Evolutionary conservation across 2,888 invertebrate genomes (phyloP), one percentile per base, ranked within the genome.

Genomic region (Hetaerina titia): DNA sequence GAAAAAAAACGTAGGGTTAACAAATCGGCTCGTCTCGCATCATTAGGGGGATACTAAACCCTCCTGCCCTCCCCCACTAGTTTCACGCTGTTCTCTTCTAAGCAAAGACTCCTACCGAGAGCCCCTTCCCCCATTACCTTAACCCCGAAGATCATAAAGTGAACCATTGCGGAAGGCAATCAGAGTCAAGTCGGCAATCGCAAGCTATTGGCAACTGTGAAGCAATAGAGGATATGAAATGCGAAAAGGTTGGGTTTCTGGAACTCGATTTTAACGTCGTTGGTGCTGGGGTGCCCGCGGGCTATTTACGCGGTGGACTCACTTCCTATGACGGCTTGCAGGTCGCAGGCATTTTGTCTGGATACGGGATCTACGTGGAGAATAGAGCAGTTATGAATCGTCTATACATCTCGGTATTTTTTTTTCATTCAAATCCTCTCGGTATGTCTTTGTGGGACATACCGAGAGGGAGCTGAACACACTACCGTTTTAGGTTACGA

Each of bases 11-110:
- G 17, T 15, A 22, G 5, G 69, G 69, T 17, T 22, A 69, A 22
- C 69, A 22, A 22, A 69, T 69, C 69, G 19, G 31, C 90, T 90
- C 90, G 90, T 90, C 90, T 90, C 63, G 64, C 90, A 63, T 90
- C 90, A 90, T 90, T 90, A 90, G 45, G 22, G 31, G 69, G n/a
- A 8, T 9, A 22, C n/a, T 19, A 19, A 31, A 22, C 8, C 31
- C 45, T 45, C 64, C 25, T 57, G 17, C 63, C 64, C 45, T 45
- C 88, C 88, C 56, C 1, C 57, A 56, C 25, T 7, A 45, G 4
- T 45, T 31, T 22, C 64, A 31, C 1, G 63, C 63, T 45, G 45
- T 57, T 17, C 45, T 88, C 19, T 56, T 15, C 88, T 45, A 31
- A 25, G 8, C 57, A 56, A 45, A 45, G 45, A 45, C n/a, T 56